Evolutionary conservation across 2,797 vertebrate species (phyloP).

Genomic region (Trachurus trachurus): DNA sequence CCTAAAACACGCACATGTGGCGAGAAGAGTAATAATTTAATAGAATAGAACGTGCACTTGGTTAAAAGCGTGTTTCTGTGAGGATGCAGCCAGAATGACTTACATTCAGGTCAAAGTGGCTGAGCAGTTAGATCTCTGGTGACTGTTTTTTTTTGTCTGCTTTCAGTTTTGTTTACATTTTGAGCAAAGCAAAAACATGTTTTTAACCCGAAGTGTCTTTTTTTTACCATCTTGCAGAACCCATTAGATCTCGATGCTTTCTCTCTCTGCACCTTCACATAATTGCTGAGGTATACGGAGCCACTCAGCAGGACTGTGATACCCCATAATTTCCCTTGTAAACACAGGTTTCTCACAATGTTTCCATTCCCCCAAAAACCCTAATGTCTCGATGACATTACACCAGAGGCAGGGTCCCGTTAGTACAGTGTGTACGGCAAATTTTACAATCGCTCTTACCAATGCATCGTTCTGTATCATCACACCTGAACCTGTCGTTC

Average conservation of each 20-base stretch:
- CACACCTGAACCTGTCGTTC: background rate
- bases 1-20: background rate
- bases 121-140: background rate
- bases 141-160: background rate
- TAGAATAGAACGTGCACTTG: background rate
- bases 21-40: background rate
- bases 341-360: background rate
- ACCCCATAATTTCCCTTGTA: conserved; percentile 2
- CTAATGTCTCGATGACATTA: conserved; percentile 9
- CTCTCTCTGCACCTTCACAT: conserved; percentile 18
- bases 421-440: background rate
- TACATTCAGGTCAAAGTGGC: conserved; percentile 2
- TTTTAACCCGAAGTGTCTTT: background rate
- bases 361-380: conserved; percentile 2
- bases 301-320: conserved; percentile 4
- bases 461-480: background rate
- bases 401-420: background rate
- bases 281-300: background rate
- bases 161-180: conserved; percentile 7
- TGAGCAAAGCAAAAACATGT: background rate
- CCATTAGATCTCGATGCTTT: background rate
- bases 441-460: background rate
- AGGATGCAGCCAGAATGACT: background rate
- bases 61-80: background rate
- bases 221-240: background rate